Base-by-base conservation (phyloP, 2,888 invertebrate genomes). In the Diplolepis rosae region DNA sequence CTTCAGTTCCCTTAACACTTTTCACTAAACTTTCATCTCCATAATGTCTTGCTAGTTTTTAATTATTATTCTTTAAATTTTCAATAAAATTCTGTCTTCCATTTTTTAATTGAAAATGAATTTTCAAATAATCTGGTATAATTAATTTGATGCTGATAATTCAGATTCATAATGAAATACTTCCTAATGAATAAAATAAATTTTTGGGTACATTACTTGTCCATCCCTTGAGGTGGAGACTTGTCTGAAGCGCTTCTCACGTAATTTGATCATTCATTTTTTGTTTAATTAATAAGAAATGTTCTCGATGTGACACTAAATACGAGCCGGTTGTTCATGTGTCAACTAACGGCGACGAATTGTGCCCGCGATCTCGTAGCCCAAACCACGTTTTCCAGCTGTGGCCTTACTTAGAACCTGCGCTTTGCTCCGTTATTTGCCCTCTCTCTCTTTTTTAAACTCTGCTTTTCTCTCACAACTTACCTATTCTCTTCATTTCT, bases 331-430 rank as follows among this genome's bases (percentile, higher is more conserved):
- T n/a, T n/a, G 61, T 39, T 61, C 61, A 61, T 39, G 39, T 61
- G 61, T 61, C 61, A 61, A 39, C 61, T 61, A 27, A 61, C 61
- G 39, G 24, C 39, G 61, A 61, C 35, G 39, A 39, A 61, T n/a
- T 61, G 61, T 24, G 27, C 35, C 39, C 39, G n/a, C n/a, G 39
- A 61, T 61, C 39, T 61, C 39, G 61, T 61, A 61, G 61, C 61
- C 61, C 7, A 61, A 61, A 61, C 39, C 61, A 39, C 39, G 61
- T 61, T 61, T 61, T 61, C 61, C 61, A 61, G 27, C 39, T 61
- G 61, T 39, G 61, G 39, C 61, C 56, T 56, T 32, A 32, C 39
- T 45, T 56, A 56, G 61, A 61, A 61, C 61, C 61, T 61, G 61
- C 61, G 61, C 61, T 61, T 61, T 61, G 24, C 61, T 61, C 39